Conservation (phyloP, 2,113 vertebrate genomes). For the Alethe diademata region DNA sequence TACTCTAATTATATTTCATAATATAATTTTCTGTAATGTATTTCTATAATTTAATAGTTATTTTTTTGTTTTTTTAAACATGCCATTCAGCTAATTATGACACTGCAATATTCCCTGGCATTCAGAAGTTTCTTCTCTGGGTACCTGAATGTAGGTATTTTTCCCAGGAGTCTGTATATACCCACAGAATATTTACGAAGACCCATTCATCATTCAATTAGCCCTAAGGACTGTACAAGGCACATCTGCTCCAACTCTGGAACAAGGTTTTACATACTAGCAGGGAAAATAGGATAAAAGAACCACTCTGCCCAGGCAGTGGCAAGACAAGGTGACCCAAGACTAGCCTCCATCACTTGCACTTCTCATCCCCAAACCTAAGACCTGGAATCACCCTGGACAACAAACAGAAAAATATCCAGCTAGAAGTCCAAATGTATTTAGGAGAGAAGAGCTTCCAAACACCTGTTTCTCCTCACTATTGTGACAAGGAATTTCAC, state of each 20-base stretch:
- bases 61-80: neutral
- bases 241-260: neutral
- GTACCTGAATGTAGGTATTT: neutral
- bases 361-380: neutral
- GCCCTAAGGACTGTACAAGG: neutral
- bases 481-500: conserved; percentile 37
- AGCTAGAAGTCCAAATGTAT: neutral
- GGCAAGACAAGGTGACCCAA: neutral
- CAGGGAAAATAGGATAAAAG: neutral
- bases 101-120: neutral
- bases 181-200: neutral
- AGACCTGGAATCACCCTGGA: neutral
- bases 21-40: neutral
- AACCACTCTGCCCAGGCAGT: neutral
- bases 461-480: conserved; percentile 31
- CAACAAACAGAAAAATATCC: neutral
- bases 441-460: neutral
- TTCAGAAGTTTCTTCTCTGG: neutral
- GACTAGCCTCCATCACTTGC: neutral
- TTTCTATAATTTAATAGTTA: neutral
- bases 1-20: neutral
- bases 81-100: neutral
- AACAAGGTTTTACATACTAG: neutral
- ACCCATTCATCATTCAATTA: neutral
- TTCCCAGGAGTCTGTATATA: neutral